phyloP scores from a whole-genome alignment of 1,140 invertebrate genomes.

The Cotesia vestalis region DNA sequence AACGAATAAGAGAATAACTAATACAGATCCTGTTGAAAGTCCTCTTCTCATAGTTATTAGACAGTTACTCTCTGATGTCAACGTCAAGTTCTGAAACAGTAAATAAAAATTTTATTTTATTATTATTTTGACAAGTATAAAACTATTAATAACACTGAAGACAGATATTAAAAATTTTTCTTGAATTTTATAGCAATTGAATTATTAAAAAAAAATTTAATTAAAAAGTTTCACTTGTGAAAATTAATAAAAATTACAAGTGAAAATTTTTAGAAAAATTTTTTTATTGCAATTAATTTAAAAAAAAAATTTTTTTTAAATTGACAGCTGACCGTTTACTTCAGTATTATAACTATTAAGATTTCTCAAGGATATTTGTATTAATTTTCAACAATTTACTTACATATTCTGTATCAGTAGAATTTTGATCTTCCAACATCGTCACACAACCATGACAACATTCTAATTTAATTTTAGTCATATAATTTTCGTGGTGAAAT shows the following conservation, averaged over 20 bases:
- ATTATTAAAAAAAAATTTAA: too few species aligned
- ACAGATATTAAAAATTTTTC: too few species aligned
- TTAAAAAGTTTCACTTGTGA: too few species aligned
- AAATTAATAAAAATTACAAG: too few species aligned
- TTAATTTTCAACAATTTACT: neutral
- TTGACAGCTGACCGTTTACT: too few species aligned
- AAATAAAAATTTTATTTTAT: slow-evolving; percentile 17
- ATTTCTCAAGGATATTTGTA: neutral
- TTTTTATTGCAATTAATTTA: too few species aligned
- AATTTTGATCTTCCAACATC: neutral
- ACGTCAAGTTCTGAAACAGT: slow-evolving; percentile 39
- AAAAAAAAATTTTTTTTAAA: too few species aligned
- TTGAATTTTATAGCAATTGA: too few species aligned
- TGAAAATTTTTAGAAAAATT: too few species aligned
- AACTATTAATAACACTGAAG: neutral
- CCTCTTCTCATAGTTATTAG: slow-evolving; percentile 24
- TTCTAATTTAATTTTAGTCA: slow-evolving; percentile 29
- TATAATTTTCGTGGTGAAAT: slow-evolving; percentile 30
- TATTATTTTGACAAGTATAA: neutral
- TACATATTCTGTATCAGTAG: neutral
- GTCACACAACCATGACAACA: slow-evolving; percentile 24
- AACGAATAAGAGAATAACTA: slow-evolving; percentile 53
- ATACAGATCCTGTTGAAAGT: slow-evolving; percentile 53
- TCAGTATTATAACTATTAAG: neutral
- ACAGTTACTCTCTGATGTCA: slow-evolving; percentile 41